Conservation (phyloP, 2,797 vertebrate genomes). For the Anas georgica region DNA sequence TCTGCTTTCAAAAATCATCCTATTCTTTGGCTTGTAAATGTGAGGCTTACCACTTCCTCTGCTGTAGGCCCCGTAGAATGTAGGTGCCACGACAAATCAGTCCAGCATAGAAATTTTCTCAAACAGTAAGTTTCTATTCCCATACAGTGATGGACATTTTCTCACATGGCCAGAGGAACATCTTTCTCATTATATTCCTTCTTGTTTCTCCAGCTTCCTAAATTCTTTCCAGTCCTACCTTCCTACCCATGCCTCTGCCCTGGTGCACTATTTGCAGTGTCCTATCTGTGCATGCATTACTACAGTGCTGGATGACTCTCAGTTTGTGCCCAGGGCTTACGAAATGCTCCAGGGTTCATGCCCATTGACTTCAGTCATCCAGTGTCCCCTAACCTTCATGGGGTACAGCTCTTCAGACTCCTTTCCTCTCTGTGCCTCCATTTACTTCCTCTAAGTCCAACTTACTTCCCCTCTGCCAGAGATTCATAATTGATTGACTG, state of each 20-base stretch:
- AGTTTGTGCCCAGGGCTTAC: not conserved
- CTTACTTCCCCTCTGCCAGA: not conserved
- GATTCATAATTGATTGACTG: not conserved
- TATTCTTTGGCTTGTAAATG: not conserved
- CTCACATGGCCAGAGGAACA: not conserved
- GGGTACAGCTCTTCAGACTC: not conserved
- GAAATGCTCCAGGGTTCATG: not conserved
- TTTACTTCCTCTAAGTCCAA: not conserved
- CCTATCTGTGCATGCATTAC: fast-evolving
- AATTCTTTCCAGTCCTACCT: not conserved
- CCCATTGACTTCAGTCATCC: not conserved
- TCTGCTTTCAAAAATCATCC: not conserved
- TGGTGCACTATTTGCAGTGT: fast-evolving
- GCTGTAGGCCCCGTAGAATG: not conserved
- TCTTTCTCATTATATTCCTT: not conserved
- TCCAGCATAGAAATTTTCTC: not conserved
- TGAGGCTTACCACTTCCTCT: not conserved
- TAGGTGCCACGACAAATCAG: not conserved
- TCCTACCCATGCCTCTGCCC: not conserved
- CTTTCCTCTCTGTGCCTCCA: not conserved
- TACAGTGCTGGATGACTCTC: not conserved
- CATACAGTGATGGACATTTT: not conserved
- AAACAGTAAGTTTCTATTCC: not conserved
- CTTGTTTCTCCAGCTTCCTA: not conserved
- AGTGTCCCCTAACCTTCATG: not conserved